Evolutionary conservation across 1,140 invertebrate species (phyloP), one percentile per base, ranked within the genome.

Genomic region (Planococcus citri): DNA sequence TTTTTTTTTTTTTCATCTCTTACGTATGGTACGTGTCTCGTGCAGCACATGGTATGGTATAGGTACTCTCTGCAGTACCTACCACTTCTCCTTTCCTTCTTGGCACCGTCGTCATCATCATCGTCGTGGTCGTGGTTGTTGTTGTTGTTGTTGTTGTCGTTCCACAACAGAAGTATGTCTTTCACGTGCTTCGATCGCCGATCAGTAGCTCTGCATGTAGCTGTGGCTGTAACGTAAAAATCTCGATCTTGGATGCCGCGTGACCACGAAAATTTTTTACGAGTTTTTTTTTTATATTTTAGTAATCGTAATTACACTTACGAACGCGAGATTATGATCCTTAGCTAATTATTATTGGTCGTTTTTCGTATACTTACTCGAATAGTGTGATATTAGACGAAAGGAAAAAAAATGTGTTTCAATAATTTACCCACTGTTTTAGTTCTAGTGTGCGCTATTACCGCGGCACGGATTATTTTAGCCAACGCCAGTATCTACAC

Each of bases 401-500:
- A n/a, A n/a, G n/a, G 41, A 51, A 51, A 51, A 51, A 17, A 51
- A 2, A 51, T 51, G 41, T 51, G 41, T n/a, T 51, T 51, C n/a
- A 51, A 51, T n/a, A 14, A 51, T 51, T 51, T 51, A 51, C n/a
- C 41, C 12, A 17, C 41, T 17, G n/a, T 51, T 51, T 51, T 51
- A 17, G n/a, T 51, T 17, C 2, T 51, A 3, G 17, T 51, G 17
- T 51, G 41, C n/a, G n/a, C 41, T 10, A 4, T 64, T 2, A 27
- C 22, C 10, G 60, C 60, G 60, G 60, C 22, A 27, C 60, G 60
- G 2, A 17, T 64, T 4, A 27, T 27, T 9, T 20, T 24, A 27
- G 60, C 60, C 10, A 67, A 60, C 27, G 60, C 69, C 1, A 67
- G 70, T 27, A 69, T 51, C 22, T 70, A 72, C 27, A 70, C 73